Evolutionary conservation across 1,140 invertebrate genomes (phyloP), one percentile per base, ranked within the genome.

Genomic region (Delia radicum): DNA sequence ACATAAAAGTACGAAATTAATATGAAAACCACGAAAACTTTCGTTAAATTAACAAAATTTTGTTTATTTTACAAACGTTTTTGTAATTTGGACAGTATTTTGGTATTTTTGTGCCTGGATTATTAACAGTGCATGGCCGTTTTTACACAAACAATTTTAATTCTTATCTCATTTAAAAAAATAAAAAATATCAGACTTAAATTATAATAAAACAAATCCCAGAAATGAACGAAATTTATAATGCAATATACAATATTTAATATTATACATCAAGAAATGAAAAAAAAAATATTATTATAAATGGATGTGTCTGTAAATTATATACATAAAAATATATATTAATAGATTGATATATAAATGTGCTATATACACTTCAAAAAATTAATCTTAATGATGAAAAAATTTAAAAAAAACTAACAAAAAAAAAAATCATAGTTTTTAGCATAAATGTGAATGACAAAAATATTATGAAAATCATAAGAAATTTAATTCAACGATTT

Each of bases 151-250:
- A 71, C n/a, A 24, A 21, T 1, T 33, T 37, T 27, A 13, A 48
- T 12, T 24, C n/a, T 31, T 72, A 31, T 42, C 37, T 42, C 3
- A 42, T 12, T n/a, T n/a, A n/a, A n/a, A n/a, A 65, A 29, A 46
- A 15, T 33, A 33, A 42, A 71, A 73, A 61, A 46, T 48, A 48
- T 73, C 69, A 37, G 31, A 42, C 69, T 46, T 46, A 48, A n/a
- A n/a, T 37, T 27, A 10, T 37, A 24, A 71, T 29, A 29, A 73
- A n/a, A 73, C 18, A 33, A 63, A 62, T 63, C 12, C n/a, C n/a
- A 65, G 21, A 26, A 65, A 21, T 69, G 18, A 69, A 69, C 65
- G 65, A 69, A 69, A 69, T 69, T 69, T 69, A 69, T 69, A 69
- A 69, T 69, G 65, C 65, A 69, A 69, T 69, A 69, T 67, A 67